phyloP scores from a whole-genome alignment of 2,113 vertebrate species.

The Aleadryas rufinucha region DNA sequence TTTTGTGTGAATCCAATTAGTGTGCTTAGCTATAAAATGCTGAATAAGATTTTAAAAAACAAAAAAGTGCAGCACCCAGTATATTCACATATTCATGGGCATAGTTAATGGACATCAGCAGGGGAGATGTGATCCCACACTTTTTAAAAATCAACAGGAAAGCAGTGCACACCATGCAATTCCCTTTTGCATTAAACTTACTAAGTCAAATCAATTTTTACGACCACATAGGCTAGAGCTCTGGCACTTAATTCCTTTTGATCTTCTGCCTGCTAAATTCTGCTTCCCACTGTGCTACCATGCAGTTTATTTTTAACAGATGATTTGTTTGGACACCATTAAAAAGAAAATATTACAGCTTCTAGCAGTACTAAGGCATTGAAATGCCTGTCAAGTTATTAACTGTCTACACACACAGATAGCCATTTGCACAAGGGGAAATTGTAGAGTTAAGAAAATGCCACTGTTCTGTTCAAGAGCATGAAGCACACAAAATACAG shows the following conservation, averaged over 20 bases:
- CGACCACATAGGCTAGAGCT: background rate
- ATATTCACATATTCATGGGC: conserved; percentile 61
- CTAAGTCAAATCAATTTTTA: conserved; percentile 70
- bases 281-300: conserved; percentile 29
- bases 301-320: conserved; percentile 58
- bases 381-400: background rate
- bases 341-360: conserved; percentile 29
- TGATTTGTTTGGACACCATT: conserved; percentile 64
- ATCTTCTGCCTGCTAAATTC: conserved; percentile 41
- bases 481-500: background rate
- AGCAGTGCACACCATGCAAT: conserved; percentile 2
- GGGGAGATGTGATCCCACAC: conserved; percentile 9
- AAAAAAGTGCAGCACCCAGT: background rate
- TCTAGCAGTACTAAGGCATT: background rate
- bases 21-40: background rate
- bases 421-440: background rate
- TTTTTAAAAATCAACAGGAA: conserved; percentile 24
- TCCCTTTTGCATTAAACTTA: conserved; percentile 55
- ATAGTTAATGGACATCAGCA: conserved; percentile 33
- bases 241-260: conserved; percentile 60
- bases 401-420: background rate
- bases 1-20: background rate
- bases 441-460: background rate
- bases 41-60: background rate
- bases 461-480: background rate